phyloP scores from a whole-genome alignment of 2,113 vertebrate genomes.

The Dasyprocta punctata region DNA sequence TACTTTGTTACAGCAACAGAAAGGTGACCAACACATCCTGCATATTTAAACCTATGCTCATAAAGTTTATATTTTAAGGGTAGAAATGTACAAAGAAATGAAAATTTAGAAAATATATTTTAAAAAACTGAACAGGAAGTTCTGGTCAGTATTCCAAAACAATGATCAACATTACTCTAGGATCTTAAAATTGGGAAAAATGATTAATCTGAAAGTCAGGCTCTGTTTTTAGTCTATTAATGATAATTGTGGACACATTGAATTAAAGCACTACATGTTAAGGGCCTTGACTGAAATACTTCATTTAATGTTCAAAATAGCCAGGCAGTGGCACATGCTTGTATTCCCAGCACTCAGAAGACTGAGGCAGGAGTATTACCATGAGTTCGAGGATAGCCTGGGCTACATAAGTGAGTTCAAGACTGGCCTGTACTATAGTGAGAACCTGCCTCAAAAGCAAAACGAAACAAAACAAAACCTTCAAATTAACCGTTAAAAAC shows the following conservation, averaged over 20 bases:
- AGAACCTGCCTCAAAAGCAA: background rate
- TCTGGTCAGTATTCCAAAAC: background rate
- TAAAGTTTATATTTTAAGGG: background rate
- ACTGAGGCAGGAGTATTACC: background rate
- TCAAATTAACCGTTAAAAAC: conserved; percentile 19
- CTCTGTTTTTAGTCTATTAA: background rate
- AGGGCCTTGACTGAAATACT: conserved; percentile 1
- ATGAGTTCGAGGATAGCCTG: background rate
- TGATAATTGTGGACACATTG: background rate
- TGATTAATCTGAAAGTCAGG: background rate
- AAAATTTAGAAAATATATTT: conserved; percentile 5
- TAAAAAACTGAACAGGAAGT: background rate
- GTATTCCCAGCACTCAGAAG: background rate
- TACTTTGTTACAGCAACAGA: background rate
- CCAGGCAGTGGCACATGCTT: background rate
- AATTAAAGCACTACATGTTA: conserved; percentile 5
- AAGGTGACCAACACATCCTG: background rate
- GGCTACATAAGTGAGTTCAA: background rate
- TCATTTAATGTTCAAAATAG: conserved; percentile 37
- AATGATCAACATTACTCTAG: background rate
- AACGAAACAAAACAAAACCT: background rate
- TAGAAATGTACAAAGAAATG: background rate
- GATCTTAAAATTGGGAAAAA: background rate
- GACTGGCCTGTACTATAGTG: background rate
- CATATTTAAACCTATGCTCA: background rate